phyloP scores from a whole-genome alignment of 1,140 invertebrate genomes.

The Trichogramma pretiosum region DNA sequence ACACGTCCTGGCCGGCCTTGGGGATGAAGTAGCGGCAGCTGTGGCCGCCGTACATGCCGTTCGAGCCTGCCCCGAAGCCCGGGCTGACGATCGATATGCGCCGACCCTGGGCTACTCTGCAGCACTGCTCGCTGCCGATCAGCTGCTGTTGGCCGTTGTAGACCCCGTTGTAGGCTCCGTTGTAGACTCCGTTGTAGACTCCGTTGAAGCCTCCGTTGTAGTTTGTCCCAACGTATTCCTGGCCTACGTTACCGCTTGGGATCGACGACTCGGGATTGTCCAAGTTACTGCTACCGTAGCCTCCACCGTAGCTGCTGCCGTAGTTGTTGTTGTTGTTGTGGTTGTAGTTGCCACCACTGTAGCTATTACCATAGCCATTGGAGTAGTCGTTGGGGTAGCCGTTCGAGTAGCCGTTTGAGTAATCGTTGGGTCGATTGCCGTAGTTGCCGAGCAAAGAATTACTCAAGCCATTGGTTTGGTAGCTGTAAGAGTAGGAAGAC shows the following conservation, averaged over 20 bases:
- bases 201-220: not conserved
- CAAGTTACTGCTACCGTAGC: too few relatives aligned
- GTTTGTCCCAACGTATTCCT: too few relatives aligned
- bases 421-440: not conserved
- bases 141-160: not conserved
- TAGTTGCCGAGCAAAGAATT: too few relatives aligned
- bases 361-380: not conserved
- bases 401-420: not conserved
- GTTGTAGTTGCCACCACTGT: not conserved
- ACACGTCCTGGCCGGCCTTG: constrained; percentile 41
- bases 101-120: constrained; percentile 38
- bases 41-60: constrained; percentile 15
- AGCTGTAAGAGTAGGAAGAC: too few relatives aligned
- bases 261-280: too few relatives aligned
- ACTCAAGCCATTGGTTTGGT: too few relatives aligned
- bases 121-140: constrained; percentile 29
- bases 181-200: not conserved
- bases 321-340: too few relatives aligned
- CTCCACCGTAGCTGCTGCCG: too few relatives aligned
- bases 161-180: not conserved
- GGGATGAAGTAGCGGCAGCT: constrained; percentile 46
- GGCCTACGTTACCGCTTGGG: too few relatives aligned
- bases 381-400: not conserved
- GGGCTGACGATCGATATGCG: constrained; percentile 49
- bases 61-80: constrained; percentile 41